A percentile compares a stretch with the other conserved stretches of the same genome.
Evolutionary conservation across 2,888 invertebrate genomes (phyloP).

Genomic region (Mongoloraphidia duomilia): DNA sequence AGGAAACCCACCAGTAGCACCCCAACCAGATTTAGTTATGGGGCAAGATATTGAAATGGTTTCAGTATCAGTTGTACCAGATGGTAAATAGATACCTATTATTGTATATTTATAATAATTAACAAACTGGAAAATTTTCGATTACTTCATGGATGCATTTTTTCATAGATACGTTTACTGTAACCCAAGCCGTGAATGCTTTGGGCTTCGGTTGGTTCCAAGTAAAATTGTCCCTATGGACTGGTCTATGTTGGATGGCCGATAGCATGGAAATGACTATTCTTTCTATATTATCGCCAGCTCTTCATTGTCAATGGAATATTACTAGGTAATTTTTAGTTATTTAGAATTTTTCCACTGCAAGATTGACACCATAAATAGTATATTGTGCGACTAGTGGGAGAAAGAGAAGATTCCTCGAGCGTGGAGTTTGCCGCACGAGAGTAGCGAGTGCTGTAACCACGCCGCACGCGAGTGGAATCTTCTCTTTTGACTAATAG

Average conservation of each 20-base stretch:
- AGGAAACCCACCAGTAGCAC: slow-evolving; percentile 28
- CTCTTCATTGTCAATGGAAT: slow-evolving; percentile 89
- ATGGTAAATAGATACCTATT: slow-evolving; percentile 38
- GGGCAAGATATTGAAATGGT: slow-evolving; percentile 63
- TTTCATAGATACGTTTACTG: slow-evolving; percentile 65
- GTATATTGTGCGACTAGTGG: too few species aligned
- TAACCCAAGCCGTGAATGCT: slow-evolving; percentile 74
- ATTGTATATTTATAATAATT: slow-evolving; percentile 3
- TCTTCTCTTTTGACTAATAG: too few species aligned
- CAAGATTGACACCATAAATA: too few species aligned
- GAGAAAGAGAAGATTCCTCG: too few species aligned
- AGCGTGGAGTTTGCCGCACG: too few species aligned
- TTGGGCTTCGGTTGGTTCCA: slow-evolving; percentile 83
- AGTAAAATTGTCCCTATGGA: slow-evolving; percentile 71
- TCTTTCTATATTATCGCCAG: slow-evolving; percentile 82
- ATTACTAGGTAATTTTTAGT: slow-evolving; percentile 44
- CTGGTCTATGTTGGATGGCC: slow-evolving; percentile 89
- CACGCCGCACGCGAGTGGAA: too few species aligned
- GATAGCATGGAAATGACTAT: slow-evolving; percentile 99
- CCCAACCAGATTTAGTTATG: slow-evolving; percentile 30
- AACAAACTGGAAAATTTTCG: not conserved
- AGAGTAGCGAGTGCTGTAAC: too few species aligned
- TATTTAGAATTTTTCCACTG: too few species aligned
- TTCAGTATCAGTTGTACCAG: slow-evolving; percentile 64
- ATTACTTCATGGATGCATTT: slow-evolving; percentile 6